Percentiles rank a stretch among this genome's conserved stretches.
Conservation (phyloP, 2,888 invertebrate species). For the Tetheella fluctuosa region DNA sequence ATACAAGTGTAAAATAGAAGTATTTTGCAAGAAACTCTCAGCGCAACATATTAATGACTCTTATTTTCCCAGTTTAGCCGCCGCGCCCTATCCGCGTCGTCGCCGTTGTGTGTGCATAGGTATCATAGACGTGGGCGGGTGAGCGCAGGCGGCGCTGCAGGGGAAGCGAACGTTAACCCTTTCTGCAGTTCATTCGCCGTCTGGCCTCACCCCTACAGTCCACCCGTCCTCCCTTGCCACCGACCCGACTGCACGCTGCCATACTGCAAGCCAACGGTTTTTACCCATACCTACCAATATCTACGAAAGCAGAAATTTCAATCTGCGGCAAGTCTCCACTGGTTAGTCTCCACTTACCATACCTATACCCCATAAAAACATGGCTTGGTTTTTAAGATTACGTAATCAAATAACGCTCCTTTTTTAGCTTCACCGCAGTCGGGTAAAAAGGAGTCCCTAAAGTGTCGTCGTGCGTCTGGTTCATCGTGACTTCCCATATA, state of each 20-base stretch:
- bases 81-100: background rate
- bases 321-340: constrained; percentile 3
- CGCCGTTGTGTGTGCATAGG: constrained; percentile 36
- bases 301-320: constrained; percentile 22
- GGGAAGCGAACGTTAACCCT: constrained; percentile 84
- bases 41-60: background rate
- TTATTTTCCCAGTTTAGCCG: constrained; percentile 6
- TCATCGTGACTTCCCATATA: too few species aligned
- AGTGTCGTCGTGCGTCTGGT: too few species aligned
- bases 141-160: constrained; percentile 78
- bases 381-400: too few species aligned
- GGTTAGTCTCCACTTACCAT: too few species aligned
- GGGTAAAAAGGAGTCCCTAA: too few species aligned
- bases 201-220: constrained; percentile 82
- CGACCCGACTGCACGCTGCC: constrained; percentile 66
- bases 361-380: too few species aligned
- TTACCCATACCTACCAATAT: constrained; percentile 35
- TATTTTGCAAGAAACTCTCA: background rate
- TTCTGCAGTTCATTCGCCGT: constrained; percentile 86
- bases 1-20: background rate
- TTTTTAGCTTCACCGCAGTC: too few species aligned
- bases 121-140: constrained; percentile 62
- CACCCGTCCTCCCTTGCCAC: constrained; percentile 31
- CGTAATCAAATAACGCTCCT: too few species aligned
- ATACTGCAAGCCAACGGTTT: constrained; percentile 70